phyloP scores from a whole-genome alignment of 2,113 vertebrate genomes.

The Channa maculata region DNA sequence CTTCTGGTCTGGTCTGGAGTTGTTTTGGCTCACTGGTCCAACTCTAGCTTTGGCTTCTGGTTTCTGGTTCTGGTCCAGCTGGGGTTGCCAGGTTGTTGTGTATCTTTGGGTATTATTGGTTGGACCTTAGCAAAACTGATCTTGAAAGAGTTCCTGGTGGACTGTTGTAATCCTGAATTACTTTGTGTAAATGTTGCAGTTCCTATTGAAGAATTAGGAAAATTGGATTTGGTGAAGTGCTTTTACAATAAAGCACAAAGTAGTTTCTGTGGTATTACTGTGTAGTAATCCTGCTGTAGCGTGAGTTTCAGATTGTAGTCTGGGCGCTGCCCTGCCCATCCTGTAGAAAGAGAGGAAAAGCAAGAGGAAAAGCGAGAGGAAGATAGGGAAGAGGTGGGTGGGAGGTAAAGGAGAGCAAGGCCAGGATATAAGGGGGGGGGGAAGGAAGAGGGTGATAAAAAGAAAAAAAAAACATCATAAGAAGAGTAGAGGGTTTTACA shows the following conservation, averaged over 20 bases:
- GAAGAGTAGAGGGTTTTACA: conserved; percentile 9
- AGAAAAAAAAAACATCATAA: conserved; percentile 35
- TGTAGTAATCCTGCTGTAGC: conserved; percentile 35
- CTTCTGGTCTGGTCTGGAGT: conserved; percentile 34
- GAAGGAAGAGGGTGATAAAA: not conserved
- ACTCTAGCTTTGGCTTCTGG: conserved; percentile 2
- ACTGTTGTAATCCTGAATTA: conserved; percentile 30
- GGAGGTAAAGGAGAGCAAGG: conserved; percentile 48
- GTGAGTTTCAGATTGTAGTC: conserved; percentile 62
- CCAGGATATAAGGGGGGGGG: conserved; percentile 48
- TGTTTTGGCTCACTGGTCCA: conserved; percentile 10
- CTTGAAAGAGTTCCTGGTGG: not conserved
- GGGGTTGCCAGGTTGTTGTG: conserved; percentile 14
- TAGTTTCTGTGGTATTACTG: conserved; percentile 8
- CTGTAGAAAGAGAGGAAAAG: conserved; percentile 65
- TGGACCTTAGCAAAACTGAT: too few relatives aligned
- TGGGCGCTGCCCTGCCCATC: conserved; percentile 78
- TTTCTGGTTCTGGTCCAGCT: conserved; percentile 34
- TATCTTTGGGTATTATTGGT: not conserved
- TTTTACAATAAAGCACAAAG: not conserved
- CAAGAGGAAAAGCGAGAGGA: conserved; percentile 58
- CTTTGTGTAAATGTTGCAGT: conserved; percentile 12
- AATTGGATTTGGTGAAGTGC: not conserved
- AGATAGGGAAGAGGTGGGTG: conserved; percentile 45
- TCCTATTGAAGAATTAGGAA: conserved; percentile 2